Conservation (phyloP, 2,113 vertebrate species). For the Blennius ocellaris region DNA sequence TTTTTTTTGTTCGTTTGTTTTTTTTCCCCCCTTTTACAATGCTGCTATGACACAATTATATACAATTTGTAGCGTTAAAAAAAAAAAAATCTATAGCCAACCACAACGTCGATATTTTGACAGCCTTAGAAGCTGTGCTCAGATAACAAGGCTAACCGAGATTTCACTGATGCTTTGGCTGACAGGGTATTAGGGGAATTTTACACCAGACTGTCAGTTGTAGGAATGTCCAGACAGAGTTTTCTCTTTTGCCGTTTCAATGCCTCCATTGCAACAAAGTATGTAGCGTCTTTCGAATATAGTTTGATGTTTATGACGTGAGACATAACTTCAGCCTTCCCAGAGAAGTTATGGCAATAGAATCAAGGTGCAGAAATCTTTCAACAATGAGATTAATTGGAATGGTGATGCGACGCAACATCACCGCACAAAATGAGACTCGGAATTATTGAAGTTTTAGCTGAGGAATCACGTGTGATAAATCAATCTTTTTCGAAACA, state of each 20-base stretch:
- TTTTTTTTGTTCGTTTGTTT: too few species aligned
- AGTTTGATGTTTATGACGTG: neutral
- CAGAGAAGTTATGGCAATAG: too few species aligned
- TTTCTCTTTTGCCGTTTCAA: neutral
- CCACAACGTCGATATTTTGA: constrained; percentile 23
- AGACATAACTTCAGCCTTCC: neutral
- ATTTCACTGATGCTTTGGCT: neutral
- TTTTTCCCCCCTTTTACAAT: constrained; percentile 5
- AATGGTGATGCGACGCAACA: too few species aligned
- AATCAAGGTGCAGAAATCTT: too few species aligned
- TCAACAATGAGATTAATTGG: too few species aligned
- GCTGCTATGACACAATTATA: constrained; percentile 15
- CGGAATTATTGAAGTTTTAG: too few species aligned
- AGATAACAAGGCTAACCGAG: neutral
- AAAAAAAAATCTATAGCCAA: constrained; percentile 5
- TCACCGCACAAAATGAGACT: too few species aligned
- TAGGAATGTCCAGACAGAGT: neutral
- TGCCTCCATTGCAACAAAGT: neutral
- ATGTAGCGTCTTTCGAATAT: neutral
- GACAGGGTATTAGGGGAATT: neutral
- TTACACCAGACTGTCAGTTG: neutral
- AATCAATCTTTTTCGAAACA: too few species aligned
- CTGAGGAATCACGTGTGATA: too few species aligned
- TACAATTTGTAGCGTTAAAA: neutral
- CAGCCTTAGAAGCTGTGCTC: constrained; percentile 3